A percentile compares a stretch with the other conserved stretches of the same genome.
Conservation (phyloP, 2,888 invertebrate genomes). For the Masnerella sp. region DNA sequence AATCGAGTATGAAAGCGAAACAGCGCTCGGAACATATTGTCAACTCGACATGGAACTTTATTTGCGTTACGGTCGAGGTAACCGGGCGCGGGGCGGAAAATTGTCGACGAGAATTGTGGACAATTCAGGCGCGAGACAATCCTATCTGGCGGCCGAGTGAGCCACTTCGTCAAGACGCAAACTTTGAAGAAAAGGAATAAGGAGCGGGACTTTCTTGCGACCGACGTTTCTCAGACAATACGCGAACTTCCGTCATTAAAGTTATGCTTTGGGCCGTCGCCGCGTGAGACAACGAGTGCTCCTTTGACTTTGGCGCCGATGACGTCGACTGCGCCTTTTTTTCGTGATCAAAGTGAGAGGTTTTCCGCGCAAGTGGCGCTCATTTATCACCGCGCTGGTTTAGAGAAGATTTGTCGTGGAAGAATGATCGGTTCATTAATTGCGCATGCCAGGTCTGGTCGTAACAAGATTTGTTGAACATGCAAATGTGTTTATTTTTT, state of each 20-base stretch:
- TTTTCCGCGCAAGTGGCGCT: conserved; percentile 37
- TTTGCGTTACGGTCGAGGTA: conserved; percentile 18
- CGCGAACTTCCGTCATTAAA: conserved; percentile 75
- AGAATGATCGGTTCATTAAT: conserved; percentile 62
- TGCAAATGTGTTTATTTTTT: too few relatives aligned
- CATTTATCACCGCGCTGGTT: conserved; percentile 46
- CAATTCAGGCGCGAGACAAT: conserved; percentile 64
- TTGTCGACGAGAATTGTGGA: conserved; percentile 44
- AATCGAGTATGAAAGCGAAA: background rate
- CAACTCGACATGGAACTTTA: conserved; percentile 17
- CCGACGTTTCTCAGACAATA: conserved; percentile 73
- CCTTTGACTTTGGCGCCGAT: conserved; percentile 53
- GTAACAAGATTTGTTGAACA: too few relatives aligned
- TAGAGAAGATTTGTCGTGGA: conserved; percentile 50
- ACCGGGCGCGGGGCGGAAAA: conserved; percentile 29
- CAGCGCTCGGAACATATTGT: too few relatives aligned
- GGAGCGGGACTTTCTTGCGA: conserved; percentile 72
- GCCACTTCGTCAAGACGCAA: conserved; percentile 66
- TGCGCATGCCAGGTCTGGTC: conserved; percentile 39
- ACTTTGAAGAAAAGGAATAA: conserved; percentile 68
- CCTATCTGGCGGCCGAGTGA: conserved; percentile 64
- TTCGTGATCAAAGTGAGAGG: conserved; percentile 12
- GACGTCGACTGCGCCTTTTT: conserved; percentile 23
- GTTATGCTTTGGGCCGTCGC: conserved; percentile 69
- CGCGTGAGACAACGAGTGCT: conserved; percentile 62